Percentiles rank a stretch among this genome's conserved stretches.
phyloP scores from a whole-genome alignment of 2,888 invertebrate genomes.

The Thumatha senex region DNA sequence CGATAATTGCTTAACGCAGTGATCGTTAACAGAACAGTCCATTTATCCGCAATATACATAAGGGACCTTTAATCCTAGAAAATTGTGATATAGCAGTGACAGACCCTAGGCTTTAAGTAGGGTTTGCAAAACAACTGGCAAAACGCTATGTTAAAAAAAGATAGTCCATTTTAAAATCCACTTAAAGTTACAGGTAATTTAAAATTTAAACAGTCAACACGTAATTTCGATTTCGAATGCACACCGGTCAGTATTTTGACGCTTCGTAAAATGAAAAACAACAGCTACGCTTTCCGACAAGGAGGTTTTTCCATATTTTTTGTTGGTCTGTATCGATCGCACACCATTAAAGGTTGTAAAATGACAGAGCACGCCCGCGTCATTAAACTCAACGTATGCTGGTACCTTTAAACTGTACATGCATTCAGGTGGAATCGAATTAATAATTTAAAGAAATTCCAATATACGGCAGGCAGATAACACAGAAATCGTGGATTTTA shows the following conservation, averaged over 20 bases:
- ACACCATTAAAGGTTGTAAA: constrained; percentile 46
- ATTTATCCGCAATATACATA: no score
- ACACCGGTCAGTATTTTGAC: constrained; percentile 12
- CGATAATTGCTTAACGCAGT: no score
- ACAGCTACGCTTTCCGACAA: constrained; percentile 8
- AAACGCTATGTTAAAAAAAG: no score
- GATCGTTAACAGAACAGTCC: no score
- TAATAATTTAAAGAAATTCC: constrained; percentile 10
- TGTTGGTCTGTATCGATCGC: constrained; percentile 35
- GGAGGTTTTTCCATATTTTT: constrained; percentile 26
- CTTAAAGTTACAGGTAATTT: no score
- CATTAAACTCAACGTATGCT: constrained; percentile 48
- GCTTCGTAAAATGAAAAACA: constrained; percentile 6
- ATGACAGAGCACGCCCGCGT: constrained; percentile 54
- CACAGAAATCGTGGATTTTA: no score
- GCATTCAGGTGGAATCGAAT: constrained; percentile 23
- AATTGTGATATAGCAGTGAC: no score
- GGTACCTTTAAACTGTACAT: constrained; percentile 39
- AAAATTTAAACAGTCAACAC: background rate
- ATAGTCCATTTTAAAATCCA: no score
- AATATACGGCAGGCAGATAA: no score
- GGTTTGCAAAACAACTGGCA: no score
- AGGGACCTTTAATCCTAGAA: no score
- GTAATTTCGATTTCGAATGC: constrained; percentile 2
- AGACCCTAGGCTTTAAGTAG: no score